A percentile compares a stretch with the other conserved stretches of the same genome.
Evolutionary conservation across 2,113 vertebrate species (phyloP).

Genomic region (Protobothrops flavoviridis): DNA sequence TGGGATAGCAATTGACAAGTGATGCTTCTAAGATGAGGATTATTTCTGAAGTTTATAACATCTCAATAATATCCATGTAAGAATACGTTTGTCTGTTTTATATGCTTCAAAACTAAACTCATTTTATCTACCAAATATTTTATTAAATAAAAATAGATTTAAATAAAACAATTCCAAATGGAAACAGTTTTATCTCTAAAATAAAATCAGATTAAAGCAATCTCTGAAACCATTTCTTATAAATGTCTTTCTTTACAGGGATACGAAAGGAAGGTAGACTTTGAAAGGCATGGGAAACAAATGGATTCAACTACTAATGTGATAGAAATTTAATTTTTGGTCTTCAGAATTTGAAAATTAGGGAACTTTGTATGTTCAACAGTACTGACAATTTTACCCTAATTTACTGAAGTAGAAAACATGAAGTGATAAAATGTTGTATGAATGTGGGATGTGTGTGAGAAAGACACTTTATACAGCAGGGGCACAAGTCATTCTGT

Average conservation of each 20-base stretch:
- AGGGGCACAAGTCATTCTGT: constrained; percentile 53
- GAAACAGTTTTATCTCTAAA: neutral
- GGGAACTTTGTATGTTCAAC: constrained; percentile 53
- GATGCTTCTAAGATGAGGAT: neutral
- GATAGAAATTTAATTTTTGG: constrained; percentile 48
- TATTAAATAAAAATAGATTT: neutral
- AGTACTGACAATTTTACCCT: constrained; percentile 53
- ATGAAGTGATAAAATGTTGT: constrained; percentile 43
- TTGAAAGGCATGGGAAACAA: constrained; percentile 28
- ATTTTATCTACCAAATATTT: neutral
- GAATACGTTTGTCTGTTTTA: neutral
- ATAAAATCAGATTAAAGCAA: neutral
- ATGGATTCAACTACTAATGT: constrained; percentile 42
- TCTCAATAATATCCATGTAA: neutral
- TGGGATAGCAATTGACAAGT: neutral
- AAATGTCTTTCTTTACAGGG: neutral
- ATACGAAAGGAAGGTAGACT: neutral
- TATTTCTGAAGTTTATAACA: neutral
- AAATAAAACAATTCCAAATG: neutral
- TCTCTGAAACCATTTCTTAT: neutral
- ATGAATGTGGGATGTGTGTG: constrained; percentile 46
- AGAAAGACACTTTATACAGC: constrained; percentile 46
- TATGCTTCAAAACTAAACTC: neutral
- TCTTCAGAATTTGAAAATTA: constrained; percentile 45
- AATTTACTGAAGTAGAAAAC: constrained; percentile 53